These are phyloP conservation scores for Agriopis leucophaearia DNA, from an alignment of 2,888 invertebrate genomes.

Conservation along the genomic window DNA sequence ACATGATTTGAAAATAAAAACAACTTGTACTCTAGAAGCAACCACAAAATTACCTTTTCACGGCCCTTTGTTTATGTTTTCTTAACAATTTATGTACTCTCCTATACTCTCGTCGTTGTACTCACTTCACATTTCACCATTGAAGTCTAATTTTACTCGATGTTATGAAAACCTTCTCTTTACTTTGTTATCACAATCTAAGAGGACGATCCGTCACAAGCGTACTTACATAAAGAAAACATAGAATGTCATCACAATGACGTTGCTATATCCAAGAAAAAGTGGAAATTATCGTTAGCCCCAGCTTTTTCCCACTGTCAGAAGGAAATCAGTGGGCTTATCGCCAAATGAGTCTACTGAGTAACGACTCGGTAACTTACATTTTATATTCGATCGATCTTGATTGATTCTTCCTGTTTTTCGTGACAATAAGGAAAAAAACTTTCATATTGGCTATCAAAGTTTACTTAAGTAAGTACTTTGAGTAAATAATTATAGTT, in stretches of 20 bases:
- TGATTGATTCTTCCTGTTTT: slow-evolving; percentile 42
- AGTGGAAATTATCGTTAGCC: slow-evolving; percentile 41
- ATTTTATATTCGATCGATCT: slow-evolving; percentile 41
- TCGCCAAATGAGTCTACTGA: slow-evolving; percentile 44
- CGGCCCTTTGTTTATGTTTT: neutral
- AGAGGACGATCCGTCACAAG: slow-evolving; percentile 4
- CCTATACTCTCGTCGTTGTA: neutral
- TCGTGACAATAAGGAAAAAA: slow-evolving; percentile 34
- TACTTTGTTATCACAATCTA: neutral
- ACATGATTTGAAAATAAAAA: neutral
- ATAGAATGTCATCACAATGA: slow-evolving; percentile 37
- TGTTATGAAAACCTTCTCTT: neutral
- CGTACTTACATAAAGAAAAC: slow-evolving; percentile 14
- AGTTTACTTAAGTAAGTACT: slow-evolving; percentile 3
- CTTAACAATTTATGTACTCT: neutral
- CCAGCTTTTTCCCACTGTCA: slow-evolving; percentile 35
- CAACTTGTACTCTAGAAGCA: neutral
- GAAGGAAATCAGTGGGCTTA: slow-evolving; percentile 43
- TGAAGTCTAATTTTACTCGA: neutral
- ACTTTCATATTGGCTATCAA: slow-evolving; percentile 22
- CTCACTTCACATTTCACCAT: neutral
- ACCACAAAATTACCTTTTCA: neutral
- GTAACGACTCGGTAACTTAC: slow-evolving; percentile 41
- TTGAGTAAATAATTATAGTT: neutral
- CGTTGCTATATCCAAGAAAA: slow-evolving; percentile 31